Base-by-base conservation (phyloP, 2,888 invertebrate genomes). In the Drosophila phalerata region DNA sequence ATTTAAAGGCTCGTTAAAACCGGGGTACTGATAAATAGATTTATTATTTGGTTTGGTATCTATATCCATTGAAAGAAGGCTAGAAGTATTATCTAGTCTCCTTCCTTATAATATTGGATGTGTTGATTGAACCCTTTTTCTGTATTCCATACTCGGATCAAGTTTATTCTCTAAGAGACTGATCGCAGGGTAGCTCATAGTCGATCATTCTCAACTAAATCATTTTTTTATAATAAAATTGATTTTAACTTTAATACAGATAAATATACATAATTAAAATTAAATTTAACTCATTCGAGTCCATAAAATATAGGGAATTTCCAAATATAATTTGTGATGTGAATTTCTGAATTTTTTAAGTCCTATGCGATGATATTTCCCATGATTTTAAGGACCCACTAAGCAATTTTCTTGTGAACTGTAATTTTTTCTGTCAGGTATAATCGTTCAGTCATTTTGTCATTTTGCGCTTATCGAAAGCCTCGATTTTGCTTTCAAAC, bases 341-440 rank as follows among this genome's bases (percentile, higher is more conserved):
- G 2, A 1, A 13, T 43, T n/a, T 25, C 22, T 6, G 2, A 13
- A 25, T 22, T n/a, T 25, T 25, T 8, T 43, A 25, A 8, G 13
- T 2, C 42, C 40, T 13, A 43, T 43, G 13, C n/a, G 9, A 15
- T 47, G 15, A 47, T 47, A 47, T 28, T 32, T 9, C 22, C 17
- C 15, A 43, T 34, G 6, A 22, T 55, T 32, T 56, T 6, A 42
- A 10, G 6, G 32, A n/a, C 30, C n/a, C n/a, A 55, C 11, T 42
- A 42, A 30, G 19, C 38, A 38, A 38, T 4, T 43, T 51, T 43
- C 51, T 58, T 65, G 57, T 51, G 81, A 90, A 88, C 88, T 90
- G 88, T 88, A 88, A 77, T 88, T 90, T 88, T 90, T 88, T 90
- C 88, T 88, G 88, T 72, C 79, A 73, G 62, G 65, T 76, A 77